Evolutionary conservation across 2,888 invertebrate species (phyloP).

Genomic region (Polydrusus pterygomalis): DNA sequence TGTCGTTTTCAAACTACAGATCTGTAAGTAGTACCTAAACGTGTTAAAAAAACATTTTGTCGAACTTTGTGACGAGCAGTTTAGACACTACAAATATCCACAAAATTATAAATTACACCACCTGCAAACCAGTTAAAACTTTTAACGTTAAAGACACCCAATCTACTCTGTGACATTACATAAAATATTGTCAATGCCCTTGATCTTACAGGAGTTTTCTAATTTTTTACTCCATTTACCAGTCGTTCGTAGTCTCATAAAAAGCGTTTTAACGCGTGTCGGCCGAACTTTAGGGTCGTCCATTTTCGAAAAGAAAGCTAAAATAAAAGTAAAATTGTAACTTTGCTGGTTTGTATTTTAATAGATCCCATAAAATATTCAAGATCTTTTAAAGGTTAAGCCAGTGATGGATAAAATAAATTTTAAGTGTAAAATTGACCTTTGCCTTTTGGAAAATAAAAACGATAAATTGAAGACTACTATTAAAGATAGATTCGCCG

Average conservation of each 20-base stretch:
- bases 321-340: slow-evolving; percentile 7
- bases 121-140: background rate
- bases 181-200: slow-evolving; percentile 11
- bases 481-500: too few species aligned
- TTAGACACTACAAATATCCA: background rate
- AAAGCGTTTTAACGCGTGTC: slow-evolving; percentile 5
- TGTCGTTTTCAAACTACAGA: too few species aligned
- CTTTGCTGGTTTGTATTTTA: slow-evolving; percentile 10
- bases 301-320: background rate
- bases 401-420: too few species aligned
- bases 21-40: too few species aligned
- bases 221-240: slow-evolving; percentile 20
- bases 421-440: too few species aligned
- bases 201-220: slow-evolving; percentile 9
- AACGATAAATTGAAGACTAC: too few species aligned
- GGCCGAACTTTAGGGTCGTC: slow-evolving; percentile 5
- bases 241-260: slow-evolving; percentile 9
- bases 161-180: background rate
- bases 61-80: background rate
- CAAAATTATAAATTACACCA: background rate
- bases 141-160: background rate
- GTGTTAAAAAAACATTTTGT: too few species aligned
- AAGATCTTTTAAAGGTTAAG: too few species aligned
- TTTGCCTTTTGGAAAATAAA: too few species aligned
- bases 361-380: too few species aligned